Evolutionary conservation across 1,140 invertebrate genomes (phyloP), one percentile per base, ranked within the genome.

Genomic region (Ceratosolen fusciceps): DNA sequence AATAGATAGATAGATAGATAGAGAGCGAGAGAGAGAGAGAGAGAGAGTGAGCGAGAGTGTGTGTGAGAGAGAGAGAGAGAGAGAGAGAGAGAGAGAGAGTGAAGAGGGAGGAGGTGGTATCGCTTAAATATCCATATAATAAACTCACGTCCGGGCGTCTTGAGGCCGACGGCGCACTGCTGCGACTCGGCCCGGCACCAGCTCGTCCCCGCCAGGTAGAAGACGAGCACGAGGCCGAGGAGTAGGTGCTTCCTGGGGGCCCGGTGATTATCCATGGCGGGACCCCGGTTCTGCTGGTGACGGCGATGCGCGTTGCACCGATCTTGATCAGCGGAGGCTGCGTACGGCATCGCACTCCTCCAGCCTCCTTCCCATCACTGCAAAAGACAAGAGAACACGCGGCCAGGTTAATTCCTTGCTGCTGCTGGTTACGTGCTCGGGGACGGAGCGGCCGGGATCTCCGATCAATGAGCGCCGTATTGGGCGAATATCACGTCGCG

Each of bases 81-180:
- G n/a, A n/a, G n/a, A n/a, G n/a, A n/a, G n/a, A n/a, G n/a, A n/a
- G n/a, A 47, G 16, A 47, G 8, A 47, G 16, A 9, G 43, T 19
- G 12, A n/a, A n/a, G n/a, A n/a, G n/a, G n/a, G n/a, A n/a, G n/a
- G n/a, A n/a, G n/a, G n/a, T n/a, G n/a, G n/a, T n/a, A n/a, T n/a
- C n/a, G n/a, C n/a, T n/a, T n/a, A n/a, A n/a, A n/a, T n/a, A n/a
- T n/a, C n/a, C n/a, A n/a, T n/a, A n/a, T n/a, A n/a, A 65, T 7
- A 34, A 3, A 65, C 87, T 87, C 79, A 88, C 87, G 76, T 82
- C 87, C 87, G 52, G 85, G 84, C 70, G 87, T 88, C 60, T 79
- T 82, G 2, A 88, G 31, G 31, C 87, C 87, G 21, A 79, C 16
- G 34, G 85, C 83, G 73, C 87, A 88, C 47, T 82, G 77, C 73